Evolutionary conservation across 2,888 invertebrate genomes (phyloP).

Genomic region (Petrolisthes cinctipes): DNA sequence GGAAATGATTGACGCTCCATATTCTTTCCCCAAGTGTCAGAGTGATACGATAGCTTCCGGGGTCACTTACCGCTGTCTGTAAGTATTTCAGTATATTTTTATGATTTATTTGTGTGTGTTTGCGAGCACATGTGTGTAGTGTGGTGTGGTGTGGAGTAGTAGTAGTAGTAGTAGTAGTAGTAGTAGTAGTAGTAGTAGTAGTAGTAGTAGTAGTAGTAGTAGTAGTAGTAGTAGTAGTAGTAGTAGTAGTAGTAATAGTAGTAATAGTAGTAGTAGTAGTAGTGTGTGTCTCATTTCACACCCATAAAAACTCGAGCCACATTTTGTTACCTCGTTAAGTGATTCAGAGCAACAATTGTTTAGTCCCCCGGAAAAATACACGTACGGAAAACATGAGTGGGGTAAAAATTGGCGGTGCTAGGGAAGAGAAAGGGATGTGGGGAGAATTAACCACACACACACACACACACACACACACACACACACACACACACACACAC

Average conservation of each 20-base stretch:
- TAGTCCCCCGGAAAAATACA: neutral
- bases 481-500: conserved; percentile 4
- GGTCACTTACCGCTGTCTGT: too few species aligned
- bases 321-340: neutral
- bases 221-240: neutral
- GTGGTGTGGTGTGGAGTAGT: neutral
- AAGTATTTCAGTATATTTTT: too few species aligned
- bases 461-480: neutral
- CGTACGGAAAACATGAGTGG: neutral
- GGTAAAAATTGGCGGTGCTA: neutral
- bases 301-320: neutral
- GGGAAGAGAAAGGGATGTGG: neutral
- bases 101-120: too few species aligned
- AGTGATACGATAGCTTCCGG: too few species aligned
- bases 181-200: neutral
- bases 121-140: too few species aligned
- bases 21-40: too few species aligned
- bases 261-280: neutral
- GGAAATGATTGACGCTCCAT: too few species aligned
- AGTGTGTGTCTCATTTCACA: neutral
- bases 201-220: conserved; percentile 3
- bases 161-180: neutral
- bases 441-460: neutral
- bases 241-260: neutral
- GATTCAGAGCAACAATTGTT: neutral